Evolutionary conservation across 2,113 vertebrate genomes (phyloP), one percentile per base, ranked within the genome.

Genomic region (Fulmarus glacialis): DNA sequence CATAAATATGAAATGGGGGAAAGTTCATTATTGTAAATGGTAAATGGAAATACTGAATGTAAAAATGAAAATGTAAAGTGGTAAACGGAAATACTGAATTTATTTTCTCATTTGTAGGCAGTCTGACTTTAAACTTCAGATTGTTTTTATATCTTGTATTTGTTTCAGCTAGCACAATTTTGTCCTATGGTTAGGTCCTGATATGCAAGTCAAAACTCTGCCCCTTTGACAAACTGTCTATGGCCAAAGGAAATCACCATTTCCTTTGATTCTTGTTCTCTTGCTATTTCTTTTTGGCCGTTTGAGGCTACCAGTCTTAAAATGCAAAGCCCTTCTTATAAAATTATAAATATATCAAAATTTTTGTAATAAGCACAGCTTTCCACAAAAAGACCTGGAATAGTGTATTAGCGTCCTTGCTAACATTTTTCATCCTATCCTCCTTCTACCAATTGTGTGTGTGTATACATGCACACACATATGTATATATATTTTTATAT

Each of bases 241-340:
- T 6, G 29, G 4, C 4, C 5, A 56, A 70, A 88, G 17, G 2
- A 78, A 73, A n/a, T 19, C 16, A 47, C 6, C 0, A 10, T 60
- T 80, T 75, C 22, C 36, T 64, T 55, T 63, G n/a, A 34, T 75
- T 71, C 24, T 59, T 74, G 4, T 38, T 70, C 19, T 14, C 11
- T 42, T 72, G 23, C 38, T 0, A n/a, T 52, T 84, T 80, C 1
- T 62, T 89, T 67, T 71, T 43, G 2, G 0, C 6, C 2, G 4
- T 38, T 60, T 77, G 27, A 42, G 4, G 16, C 12, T 59, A 55
- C 9, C 42, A 8, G 17, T 53, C 14, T 83, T 42, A 40, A 68
- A 80, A 87, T 24, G 14, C 3, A 70, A 72, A 59, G 2, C 2
- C 1, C 3, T 66, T 73, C 19, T 48, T 68, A 50, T 24, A 55